phyloP scores from a whole-genome alignment of 2,888 invertebrate genomes.

The Disparrhopalites patrizii region DNA sequence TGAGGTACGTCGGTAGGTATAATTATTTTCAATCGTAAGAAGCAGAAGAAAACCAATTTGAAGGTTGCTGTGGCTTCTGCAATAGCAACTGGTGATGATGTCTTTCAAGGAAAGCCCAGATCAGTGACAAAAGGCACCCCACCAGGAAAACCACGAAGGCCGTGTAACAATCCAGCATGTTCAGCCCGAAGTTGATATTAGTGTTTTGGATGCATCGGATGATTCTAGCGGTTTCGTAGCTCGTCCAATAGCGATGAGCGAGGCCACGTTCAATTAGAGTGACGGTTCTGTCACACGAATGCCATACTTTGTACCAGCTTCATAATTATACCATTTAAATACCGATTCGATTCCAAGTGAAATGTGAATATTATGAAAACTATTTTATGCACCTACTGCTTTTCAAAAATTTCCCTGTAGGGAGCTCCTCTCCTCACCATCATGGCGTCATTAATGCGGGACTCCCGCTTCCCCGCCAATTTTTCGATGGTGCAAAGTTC shows the following conservation, averaged over 20 bases:
- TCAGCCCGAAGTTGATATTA: not conserved
- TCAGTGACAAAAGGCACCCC: not conserved
- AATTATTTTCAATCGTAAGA: too few species aligned
- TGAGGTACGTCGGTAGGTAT: too few species aligned
- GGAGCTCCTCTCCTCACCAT: conserved; percentile 17
- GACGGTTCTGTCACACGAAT: conserved; percentile 3
- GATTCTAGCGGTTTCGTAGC: not conserved
- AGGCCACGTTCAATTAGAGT: conserved; percentile 11
- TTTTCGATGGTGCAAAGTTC: not conserved
- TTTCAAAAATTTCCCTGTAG: conserved; percentile 5
- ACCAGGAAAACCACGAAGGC: not conserved
- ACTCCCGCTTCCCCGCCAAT: not conserved
- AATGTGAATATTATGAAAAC: not conserved
- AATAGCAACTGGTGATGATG: not conserved
- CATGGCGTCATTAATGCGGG: conserved; percentile 18
- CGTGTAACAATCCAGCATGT: conserved; percentile 11
- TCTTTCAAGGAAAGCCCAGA: not conserved
- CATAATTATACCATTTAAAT: too few species aligned
- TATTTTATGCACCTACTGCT: not conserved
- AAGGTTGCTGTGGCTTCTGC: too few species aligned
- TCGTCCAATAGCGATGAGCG: not conserved
- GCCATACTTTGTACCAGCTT: too few species aligned
- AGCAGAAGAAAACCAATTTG: too few species aligned
- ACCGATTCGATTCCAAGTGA: too few species aligned
- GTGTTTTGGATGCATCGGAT: not conserved